Evolutionary conservation across 1,140 invertebrate species (phyloP), one percentile per base, ranked within the genome.

Genomic region (Aphis craccivora): DNA sequence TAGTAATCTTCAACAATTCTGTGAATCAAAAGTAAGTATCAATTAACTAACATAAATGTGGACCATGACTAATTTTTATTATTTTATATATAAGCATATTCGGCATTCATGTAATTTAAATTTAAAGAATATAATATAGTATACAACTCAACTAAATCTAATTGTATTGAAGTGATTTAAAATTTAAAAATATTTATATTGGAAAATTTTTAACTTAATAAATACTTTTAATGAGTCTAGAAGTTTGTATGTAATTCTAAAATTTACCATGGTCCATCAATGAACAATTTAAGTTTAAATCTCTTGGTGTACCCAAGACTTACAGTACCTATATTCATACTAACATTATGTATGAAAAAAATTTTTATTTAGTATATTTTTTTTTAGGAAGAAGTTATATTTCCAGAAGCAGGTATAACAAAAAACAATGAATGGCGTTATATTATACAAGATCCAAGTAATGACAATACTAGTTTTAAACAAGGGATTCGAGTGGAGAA

Each of bases 401-500:
- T 84, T 86, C 91, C 91, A 30, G 81, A 93, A 93, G 81, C 81
- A 4, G 81, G 51, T 40, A 23, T 86, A 4, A 93, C 35, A 30
- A 55, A 86, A 93, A 55, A 86, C 22, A 40, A 84, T 40, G 91
- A 93, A 53, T 93, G 91, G 91, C 81, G 81, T 55, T 93, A 35
- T 55, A 86, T 93, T 40, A 37, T 93, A 30, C 91, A 93, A 93
- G 91, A 83, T 84, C n/a, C n/a, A 83, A 84, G 43, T 55, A 93
- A 55, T 55, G 48, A 93, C 1, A 86, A 53, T 20, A 93, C 25
- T 55, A 86, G 43, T 43, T 93, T 43, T 93, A 86, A 53, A 84
- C 91, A 93, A 93, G 91, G 91, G 9, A 55, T 93, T n/a, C 22
- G 81, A 84, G 51, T 93, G 48, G 91, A 93, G 55, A 86, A 60